A percentile compares a stretch with the other conserved stretches of the same genome.
phyloP scores from a whole-genome alignment of 2,888 invertebrate species.

The Lysandra bellargus region DNA sequence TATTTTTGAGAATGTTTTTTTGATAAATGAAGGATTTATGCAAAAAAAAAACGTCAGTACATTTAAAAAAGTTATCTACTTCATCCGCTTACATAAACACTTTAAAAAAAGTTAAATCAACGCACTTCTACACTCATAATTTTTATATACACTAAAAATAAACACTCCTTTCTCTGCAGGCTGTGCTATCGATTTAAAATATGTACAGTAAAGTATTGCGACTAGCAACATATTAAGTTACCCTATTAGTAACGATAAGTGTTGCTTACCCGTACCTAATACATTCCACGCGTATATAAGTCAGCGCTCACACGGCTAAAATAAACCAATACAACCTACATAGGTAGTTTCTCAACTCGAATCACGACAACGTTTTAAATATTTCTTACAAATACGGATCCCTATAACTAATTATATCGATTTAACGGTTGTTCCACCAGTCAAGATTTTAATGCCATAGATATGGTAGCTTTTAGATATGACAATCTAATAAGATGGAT shows the following conservation, averaged over 20 bases:
- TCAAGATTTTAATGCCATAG: slow-evolving; percentile 15
- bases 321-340: slow-evolving; percentile 9
- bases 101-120: neutral
- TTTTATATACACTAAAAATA: neutral
- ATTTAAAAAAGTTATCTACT: too few species aligned
- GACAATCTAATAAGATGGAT: neutral
- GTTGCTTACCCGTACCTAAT: slow-evolving; percentile 14
- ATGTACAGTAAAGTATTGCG: slow-evolving; percentile 2
- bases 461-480: neutral
- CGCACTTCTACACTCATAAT: neutral
- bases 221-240: slow-evolving; percentile 17
- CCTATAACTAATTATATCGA: slow-evolving; percentile 30
- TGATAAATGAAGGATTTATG: too few species aligned
- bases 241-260: slow-evolving; percentile 23
- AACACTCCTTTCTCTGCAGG: neutral
- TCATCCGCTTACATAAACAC: too few species aligned
- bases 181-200: neutral
- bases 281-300: slow-evolving; percentile 8
- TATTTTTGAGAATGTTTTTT: too few species aligned
- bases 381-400: slow-evolving; percentile 24
- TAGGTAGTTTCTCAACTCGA: slow-evolving; percentile 7
- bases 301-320: slow-evolving; percentile 10
- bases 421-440: slow-evolving; percentile 28
- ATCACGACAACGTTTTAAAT: slow-evolving; percentile 18
- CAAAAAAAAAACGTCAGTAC: too few species aligned